phyloP scores from a whole-genome alignment of 2,113 vertebrate species.

The Indicator maculatus region DNA sequence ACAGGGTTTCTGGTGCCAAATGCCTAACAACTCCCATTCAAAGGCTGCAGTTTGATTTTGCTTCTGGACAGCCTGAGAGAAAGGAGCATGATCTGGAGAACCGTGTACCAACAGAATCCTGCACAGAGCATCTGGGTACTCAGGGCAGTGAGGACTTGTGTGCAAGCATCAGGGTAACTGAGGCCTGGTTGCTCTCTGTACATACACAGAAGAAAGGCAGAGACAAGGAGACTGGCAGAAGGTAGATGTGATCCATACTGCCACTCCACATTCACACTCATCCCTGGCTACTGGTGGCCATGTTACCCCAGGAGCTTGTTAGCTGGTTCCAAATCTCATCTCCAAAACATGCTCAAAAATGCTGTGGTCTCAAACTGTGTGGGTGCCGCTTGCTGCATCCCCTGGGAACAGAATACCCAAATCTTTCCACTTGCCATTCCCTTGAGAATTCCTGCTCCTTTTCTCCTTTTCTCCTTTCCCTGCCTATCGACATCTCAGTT shows the following conservation, averaged over 20 bases:
- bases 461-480: background rate
- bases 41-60: background rate
- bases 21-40: background rate
- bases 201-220: background rate
- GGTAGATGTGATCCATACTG: background rate
- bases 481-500: rapidly evolving
- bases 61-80: background rate
- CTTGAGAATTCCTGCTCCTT: background rate
- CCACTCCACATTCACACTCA: background rate
- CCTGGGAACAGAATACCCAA: background rate
- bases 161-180: background rate
- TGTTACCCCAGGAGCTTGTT: background rate
- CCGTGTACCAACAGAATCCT: background rate
- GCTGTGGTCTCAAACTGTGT: rapidly evolving
- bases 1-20: background rate
- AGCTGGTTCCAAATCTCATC: background rate
- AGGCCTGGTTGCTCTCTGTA: background rate
- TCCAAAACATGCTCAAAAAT: background rate
- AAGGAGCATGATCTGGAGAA: background rate
- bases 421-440: background rate
- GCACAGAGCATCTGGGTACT: background rate
- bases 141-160: background rate
- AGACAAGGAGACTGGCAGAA: background rate
- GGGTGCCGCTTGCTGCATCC: background rate
- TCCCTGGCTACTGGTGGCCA: background rate